Evolutionary conservation across 2,113 vertebrate species (phyloP), one percentile per base, ranked within the genome.

Genomic region (Perca fluviatilis): DNA sequence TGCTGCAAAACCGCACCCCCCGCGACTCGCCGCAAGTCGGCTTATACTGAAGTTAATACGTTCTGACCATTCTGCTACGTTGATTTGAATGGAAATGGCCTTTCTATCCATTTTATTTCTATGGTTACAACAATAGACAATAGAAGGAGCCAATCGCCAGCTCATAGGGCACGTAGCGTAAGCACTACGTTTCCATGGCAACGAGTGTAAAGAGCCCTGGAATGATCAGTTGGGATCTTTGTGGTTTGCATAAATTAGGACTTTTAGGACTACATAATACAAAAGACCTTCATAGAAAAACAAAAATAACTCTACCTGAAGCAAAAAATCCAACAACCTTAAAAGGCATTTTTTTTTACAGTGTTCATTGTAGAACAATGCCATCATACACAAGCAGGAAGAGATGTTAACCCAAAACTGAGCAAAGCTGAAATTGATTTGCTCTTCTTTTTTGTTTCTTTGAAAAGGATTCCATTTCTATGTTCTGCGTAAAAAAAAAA

Each of bases 231-330:
- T 19, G 46, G 40, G 47, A 71, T 71, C 43, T 1, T 21, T 82
- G 23, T 74, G 51, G 65, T 75, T 90, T 90, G 84, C 79, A 85
- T 85, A 80, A 86, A 79, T 82, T 30, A 71, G 36, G 71, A 82
- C 12, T 23, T 50, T 74, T 15, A 65, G 12, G 25, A 62, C 51
- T 65, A 67, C 43, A 60, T 16, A 58, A 75, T 76, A 82, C 25
- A 79, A 88, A 86, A 89, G 25, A 8, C 25, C 53, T 62, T 77
- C 11, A 57, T 51, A 83, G 57, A 67, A 77, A 83, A 85, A 53
- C 16, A 19, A 54, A 50, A 74, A 63, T 4, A 79, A 60, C 53
- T 51, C 50, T 30, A 27, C 61, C n/a, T 67, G 18, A 64, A 65
- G 49, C 58, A 65, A 70, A 56, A 46, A 53, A 50, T 57, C 2